Percentiles rank a stretch among this genome's conserved stretches.
phyloP scores from a whole-genome alignment of 1,140 invertebrate genomes.

The Zaprionus taronus region DNA sequence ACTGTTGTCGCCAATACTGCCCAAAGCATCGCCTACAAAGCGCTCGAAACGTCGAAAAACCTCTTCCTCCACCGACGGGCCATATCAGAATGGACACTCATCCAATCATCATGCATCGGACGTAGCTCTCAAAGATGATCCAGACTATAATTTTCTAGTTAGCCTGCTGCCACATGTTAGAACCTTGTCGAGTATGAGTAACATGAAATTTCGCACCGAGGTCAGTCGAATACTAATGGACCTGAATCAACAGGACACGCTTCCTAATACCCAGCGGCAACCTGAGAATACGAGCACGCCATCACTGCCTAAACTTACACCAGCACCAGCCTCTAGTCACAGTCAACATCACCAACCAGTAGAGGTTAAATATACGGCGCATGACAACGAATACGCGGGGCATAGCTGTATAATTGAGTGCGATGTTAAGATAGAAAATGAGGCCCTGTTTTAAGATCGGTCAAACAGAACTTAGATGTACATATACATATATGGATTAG shows the following conservation, averaged over 20 bases:
- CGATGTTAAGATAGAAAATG: conserved; percentile 74
- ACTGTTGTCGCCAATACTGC: conserved; percentile 42
- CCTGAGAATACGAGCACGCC: background rate
- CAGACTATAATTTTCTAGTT: conserved; percentile 65
- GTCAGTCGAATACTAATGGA: conserved; percentile 62
- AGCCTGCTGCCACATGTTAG: conserved; percentile 70
- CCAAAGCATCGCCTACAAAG: conserved; percentile 33
- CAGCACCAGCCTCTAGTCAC: conserved; percentile 33
- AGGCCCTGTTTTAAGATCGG: conserved; percentile 41
- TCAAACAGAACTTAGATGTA: conserved; percentile 1
- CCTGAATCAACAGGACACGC: conserved; percentile 50
- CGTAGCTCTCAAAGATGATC: conserved; percentile 47
- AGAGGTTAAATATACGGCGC: conserved; percentile 11
- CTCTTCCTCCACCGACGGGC: conserved; percentile 41
- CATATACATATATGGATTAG: conserved; percentile 19
- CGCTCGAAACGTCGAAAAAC: conserved; percentile 37
- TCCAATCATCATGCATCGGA: background rate
- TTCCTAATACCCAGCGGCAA: background rate
- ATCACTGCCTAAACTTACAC: conserved; percentile 41
- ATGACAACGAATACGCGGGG: conserved; percentile 11
- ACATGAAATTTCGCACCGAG: conserved; percentile 64
- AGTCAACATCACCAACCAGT: conserved; percentile 2
- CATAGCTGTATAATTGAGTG: conserved; percentile 63
- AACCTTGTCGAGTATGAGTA: conserved; percentile 55
- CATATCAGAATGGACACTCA: conserved; percentile 16